phyloP scores from a whole-genome alignment of 2,888 invertebrate genomes.

The Phengaris alcon region DNA sequence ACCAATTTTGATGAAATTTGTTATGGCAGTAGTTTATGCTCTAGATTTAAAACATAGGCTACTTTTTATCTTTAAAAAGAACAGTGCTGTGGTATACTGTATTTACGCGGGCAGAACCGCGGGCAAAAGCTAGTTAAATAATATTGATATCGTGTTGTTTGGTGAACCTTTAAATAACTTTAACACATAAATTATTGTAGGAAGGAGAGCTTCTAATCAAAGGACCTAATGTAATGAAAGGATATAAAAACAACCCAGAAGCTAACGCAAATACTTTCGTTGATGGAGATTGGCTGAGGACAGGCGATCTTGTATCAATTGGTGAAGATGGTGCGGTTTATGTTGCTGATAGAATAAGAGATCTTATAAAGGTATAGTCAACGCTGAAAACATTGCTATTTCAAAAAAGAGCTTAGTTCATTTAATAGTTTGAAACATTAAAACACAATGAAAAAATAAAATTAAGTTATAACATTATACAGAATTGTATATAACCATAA shows the following conservation, averaged over 20 bases:
- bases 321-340: slow-evolving; percentile 82
- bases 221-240: slow-evolving; percentile 89
- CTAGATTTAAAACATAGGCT: too few relatives aligned
- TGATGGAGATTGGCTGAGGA: slow-evolving; percentile 84
- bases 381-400: slow-evolving; percentile 53
- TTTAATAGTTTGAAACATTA: not conserved
- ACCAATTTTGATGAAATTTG: too few relatives aligned
- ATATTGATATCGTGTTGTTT: too few relatives aligned
- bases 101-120: too few relatives aligned
- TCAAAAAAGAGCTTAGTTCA: not conserved
- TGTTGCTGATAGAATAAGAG: slow-evolving; percentile 88
- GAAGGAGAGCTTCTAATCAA: slow-evolving; percentile 84
- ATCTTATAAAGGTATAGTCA: slow-evolving; percentile 84
- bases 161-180: too few relatives aligned
- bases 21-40: too few relatives aligned
- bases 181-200: too few relatives aligned
- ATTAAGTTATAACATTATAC: too few relatives aligned
- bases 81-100: too few relatives aligned
- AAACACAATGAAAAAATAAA: not conserved
- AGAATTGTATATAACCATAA: too few relatives aligned
- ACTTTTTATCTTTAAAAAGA: too few relatives aligned
- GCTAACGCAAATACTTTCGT: slow-evolving; percentile 84
- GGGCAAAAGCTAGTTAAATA: too few relatives aligned
- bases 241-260: slow-evolving; percentile 86
- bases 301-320: slow-evolving; percentile 84